phyloP scores from a whole-genome alignment of 2,888 invertebrate species.

The Chloroclysta siterata region DNA sequence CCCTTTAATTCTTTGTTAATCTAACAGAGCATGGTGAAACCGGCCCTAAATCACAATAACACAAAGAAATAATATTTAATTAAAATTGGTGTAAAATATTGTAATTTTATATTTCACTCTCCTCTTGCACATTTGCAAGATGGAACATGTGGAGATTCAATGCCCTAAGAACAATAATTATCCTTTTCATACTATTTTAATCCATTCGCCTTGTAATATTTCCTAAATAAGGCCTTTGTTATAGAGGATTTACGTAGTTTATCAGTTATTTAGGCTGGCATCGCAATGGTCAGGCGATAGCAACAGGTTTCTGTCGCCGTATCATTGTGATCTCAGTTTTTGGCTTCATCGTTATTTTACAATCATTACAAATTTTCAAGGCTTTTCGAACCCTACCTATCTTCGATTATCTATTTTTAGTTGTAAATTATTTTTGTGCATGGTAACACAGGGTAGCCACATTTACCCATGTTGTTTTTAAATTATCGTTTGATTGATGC shows the following conservation, averaged over 20 bases:
- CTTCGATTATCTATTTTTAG: slow-evolving; percentile 46
- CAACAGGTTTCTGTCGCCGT: neutral
- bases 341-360: neutral
- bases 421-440: slow-evolving; percentile 56
- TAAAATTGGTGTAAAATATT: slow-evolving; percentile 33
- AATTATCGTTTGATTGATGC: slow-evolving; percentile 44
- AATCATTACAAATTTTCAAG: neutral
- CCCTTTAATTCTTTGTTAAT: too few relatives aligned
- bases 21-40: too few relatives aligned
- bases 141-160: slow-evolving; percentile 27
- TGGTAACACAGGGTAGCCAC: slow-evolving; percentile 69
- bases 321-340: neutral
- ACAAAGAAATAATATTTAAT: slow-evolving; percentile 10
- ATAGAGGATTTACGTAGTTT: neutral
- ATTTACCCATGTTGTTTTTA: slow-evolving; percentile 50
- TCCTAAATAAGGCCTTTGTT: too few relatives aligned
- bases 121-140: slow-evolving; percentile 58
- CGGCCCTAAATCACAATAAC: too few relatives aligned
- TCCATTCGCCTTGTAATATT: neutral
- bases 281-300: neutral
- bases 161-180: neutral
- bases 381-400: slow-evolving; percentile 18
- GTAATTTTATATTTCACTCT: slow-evolving; percentile 44
- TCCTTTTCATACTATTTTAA: neutral
- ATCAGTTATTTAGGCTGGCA: neutral